Evolutionary conservation across 1,140 invertebrate genomes (phyloP).

Genomic region (Drosophila mauritiana): DNA sequence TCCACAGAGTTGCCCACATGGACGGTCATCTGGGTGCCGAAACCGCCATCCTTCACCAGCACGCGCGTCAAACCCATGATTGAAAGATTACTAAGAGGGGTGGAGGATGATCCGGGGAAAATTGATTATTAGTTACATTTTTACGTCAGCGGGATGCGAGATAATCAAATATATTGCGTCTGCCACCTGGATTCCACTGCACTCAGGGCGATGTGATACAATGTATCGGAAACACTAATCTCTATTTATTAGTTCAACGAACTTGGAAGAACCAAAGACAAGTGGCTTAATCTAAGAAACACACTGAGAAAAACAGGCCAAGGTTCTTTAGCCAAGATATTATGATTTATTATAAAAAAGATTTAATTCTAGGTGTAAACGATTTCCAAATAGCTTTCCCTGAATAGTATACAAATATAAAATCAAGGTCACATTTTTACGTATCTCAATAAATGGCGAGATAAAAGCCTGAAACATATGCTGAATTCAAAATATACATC

Average conservation of each 20-base stretch:
- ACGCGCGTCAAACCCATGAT: constrained; percentile 69
- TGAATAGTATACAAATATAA: no score
- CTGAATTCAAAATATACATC: no score
- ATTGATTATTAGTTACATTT: constrained; percentile 28
- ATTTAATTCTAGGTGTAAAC: no score
- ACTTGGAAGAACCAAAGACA: constrained; percentile 13
- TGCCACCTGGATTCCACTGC: constrained; percentile 24
- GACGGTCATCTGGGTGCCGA: constrained; percentile 90
- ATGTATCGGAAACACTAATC: constrained; percentile 27
- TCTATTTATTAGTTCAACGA: constrained; percentile 41
- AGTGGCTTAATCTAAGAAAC: constrained; percentile 14
- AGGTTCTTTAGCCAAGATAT: background rate
- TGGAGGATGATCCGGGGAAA: background rate
- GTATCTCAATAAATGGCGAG: no score
- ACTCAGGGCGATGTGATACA: constrained; percentile 8
- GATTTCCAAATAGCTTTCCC: no score
- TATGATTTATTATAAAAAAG: no score
- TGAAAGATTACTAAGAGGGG: constrained; percentile 3
- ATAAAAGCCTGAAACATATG: no score
- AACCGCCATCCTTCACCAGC: constrained; percentile 89
- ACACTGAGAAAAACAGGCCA: background rate
- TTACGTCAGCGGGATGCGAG: constrained; percentile 14
- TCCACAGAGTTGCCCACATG: constrained; percentile 89
- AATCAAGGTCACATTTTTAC: no score
- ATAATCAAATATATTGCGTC: constrained; percentile 8